Evolutionary conservation across 1,140 invertebrate species (phyloP), one percentile per base, ranked within the genome.

Genomic region (Polypedilum pembai): DNA sequence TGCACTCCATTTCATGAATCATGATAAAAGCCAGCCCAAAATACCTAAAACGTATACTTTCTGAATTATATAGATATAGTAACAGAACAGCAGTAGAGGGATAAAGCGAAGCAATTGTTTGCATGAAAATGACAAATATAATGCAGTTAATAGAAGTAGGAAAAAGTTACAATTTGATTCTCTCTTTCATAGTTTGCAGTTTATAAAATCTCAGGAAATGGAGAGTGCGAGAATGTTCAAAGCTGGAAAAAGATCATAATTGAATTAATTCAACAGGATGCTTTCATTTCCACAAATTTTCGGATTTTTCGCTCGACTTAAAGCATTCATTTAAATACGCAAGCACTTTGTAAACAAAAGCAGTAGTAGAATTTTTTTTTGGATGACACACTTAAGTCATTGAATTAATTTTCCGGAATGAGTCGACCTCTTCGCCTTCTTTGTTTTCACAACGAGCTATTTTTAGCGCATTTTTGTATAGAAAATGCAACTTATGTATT

Each of bases 201-300:
- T 33, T 33, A 33, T 33, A 5, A 33, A 3, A 3, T 33, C 5
- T 33, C 24, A 33, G 24, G n/a, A 56, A 12, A 56, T 56, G 45
- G 8, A 56, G 45, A 56, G 45, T 56, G 45, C 12, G 45, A n/a
- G 12, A 56, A 15, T n/a, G n/a, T 3, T 56, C 45, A 56, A 12
- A 56, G 15, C 45, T 56, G 45, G 45, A 56, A 56, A 56, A 56
- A 56, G 45, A 56, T 56, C 45, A 56, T 56, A 56, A 56, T 56
- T 56, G 45, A 56, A 56, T 56, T 56, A 56, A 56, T 56, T 56
- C 45, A 56, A 56, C 45, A 56, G 45, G 45, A 56, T 56, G 45
- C 45, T 56, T 56, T n/a, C 45, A 15, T 56, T 56, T 56, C 45
- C 45, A 56, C 12, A 56, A 56, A n/a, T 12, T 45, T 45, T 56